Conservation (phyloP, 2,888 invertebrate species). For the Linhomoeus sp. region DNA sequence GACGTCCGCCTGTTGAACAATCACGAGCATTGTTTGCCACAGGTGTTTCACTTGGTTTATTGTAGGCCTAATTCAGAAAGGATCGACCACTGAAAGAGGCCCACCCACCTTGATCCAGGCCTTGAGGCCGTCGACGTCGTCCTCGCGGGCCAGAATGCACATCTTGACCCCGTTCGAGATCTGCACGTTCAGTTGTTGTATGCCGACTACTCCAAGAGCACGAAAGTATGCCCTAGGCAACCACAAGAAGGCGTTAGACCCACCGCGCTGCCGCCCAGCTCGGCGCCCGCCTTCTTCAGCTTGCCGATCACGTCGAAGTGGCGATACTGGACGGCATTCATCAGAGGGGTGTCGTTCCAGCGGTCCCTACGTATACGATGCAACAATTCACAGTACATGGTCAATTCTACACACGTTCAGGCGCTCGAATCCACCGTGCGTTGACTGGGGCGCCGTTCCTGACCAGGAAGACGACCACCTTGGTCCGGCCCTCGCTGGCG, state of each 20-base stretch:
- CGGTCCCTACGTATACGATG: slow-evolving; percentile 16
- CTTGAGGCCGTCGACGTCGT: slow-evolving; percentile 25
- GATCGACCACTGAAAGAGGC: too few species aligned
- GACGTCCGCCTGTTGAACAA: slow-evolving; percentile 8
- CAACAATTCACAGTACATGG: too few species aligned
- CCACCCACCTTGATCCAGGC: too few species aligned
- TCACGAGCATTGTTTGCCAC: too few species aligned
- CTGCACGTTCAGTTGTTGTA: not conserved
- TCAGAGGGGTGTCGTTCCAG: slow-evolving; percentile 35
- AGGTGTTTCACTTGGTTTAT: too few species aligned
- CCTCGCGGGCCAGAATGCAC: slow-evolving; percentile 34
- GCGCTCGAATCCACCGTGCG: slow-evolving; percentile 31
- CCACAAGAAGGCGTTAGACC: slow-evolving; percentile 28
- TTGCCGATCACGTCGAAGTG: slow-evolving; percentile 37
- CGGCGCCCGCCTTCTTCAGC: slow-evolving; percentile 53
- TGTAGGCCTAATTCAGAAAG: too few species aligned
- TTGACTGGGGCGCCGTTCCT: slow-evolving; percentile 63
- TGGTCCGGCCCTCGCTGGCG: slow-evolving; percentile 45
- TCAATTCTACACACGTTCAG: too few species aligned
- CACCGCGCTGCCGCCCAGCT: slow-evolving; percentile 41
- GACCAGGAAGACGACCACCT: slow-evolving; percentile 50
- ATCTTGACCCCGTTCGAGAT: slow-evolving; percentile 40
- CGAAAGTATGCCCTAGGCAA: too few species aligned
- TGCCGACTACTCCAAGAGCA: too few species aligned
- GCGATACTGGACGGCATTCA: slow-evolving; percentile 40